Base-by-base conservation (phyloP, 2,888 invertebrate genomes). In the Laothoe populi region DNA sequence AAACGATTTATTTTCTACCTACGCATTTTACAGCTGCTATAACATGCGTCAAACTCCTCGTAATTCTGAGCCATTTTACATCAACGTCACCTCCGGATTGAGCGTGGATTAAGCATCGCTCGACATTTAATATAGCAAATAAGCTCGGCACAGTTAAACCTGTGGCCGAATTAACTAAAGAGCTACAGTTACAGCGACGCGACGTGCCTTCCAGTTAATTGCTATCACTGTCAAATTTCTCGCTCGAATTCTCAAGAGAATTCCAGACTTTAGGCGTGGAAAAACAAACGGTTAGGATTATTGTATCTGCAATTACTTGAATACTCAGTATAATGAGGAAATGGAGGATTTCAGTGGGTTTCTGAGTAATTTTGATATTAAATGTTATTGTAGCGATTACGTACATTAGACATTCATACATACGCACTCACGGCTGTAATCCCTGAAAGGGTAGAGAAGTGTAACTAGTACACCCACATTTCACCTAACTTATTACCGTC, bases 141-240 rank as follows among this genome's bases (percentile, higher is more conserved):
- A 35, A 53, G 53, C 35, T 53, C 11, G 7, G 19, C 31, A 35
- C 11, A 48, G 48, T 53, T 53, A 53, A 53, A 53, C 53, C 53
- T 35, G 53, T 35, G 53, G 53, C 16, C 16, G 19, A 16, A 53
- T 53, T 53, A 53, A 48, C 26, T 48, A 48, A 48, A 53, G 53
- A 53, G 53, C 53, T 53, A 19, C 53, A 53, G 48, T 48, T 48
- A 31, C 35, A 10, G 53, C 31, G 31, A 53, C 4, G 35, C 53
- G 53, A 53, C 53, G 53, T 53, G 53, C 53, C 53, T 53, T 49
- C 53, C 35, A 19, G 31, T 53, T 53, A 53, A 53, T 53, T 53
- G 53, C 53, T 35, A 53, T 35, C 53, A 31, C 53, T 53, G 53
- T 53, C 53, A 53, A 53, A 53, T 49, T 49, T 49, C 53, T 19